Conservation (phyloP, 2,797 vertebrate species). For the Pseudomugil gertrudae region DNA sequence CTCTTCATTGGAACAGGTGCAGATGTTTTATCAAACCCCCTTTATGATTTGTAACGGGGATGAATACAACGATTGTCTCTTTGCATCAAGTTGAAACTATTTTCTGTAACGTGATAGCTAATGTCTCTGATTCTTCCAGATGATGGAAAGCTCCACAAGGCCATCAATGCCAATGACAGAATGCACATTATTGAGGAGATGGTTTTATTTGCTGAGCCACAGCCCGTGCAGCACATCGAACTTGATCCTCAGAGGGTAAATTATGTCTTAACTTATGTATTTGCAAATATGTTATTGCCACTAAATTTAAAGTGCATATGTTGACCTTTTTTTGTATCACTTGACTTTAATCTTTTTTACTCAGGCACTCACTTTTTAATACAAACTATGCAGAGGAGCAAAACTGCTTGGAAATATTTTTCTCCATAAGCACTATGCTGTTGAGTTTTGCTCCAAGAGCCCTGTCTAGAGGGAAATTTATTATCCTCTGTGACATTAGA, state of each 20-base stretch:
- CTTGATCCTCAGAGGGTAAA: conserved; percentile 86
- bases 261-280: not conserved
- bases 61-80: no score
- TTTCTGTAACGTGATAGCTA: not conserved
- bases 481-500: conserved; percentile 58
- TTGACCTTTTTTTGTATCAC: not conserved
- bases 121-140: conserved; percentile 74
- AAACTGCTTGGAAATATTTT: conserved; percentile 19
- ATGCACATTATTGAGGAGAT: conserved; percentile 92
- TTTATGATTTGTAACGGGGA: not conserved
- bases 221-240: conserved; percentile 89
- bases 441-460: conserved; percentile 52
- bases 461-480: conserved; percentile 56
- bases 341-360: conserved; percentile 17
- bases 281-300: not conserved
- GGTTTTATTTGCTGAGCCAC: conserved; percentile 82
- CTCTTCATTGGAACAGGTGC: conserved; percentile 92
- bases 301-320: not conserved
- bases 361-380: conserved; percentile 19
- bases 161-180: conserved; percentile 79
- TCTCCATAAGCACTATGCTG: conserved; percentile 22
- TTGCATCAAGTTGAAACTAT: not conserved
- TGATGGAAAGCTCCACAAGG: conserved; percentile 90
- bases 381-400: conserved; percentile 14
- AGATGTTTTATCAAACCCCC: not conserved